Base-by-base conservation (phyloP, 2,113 vertebrate species). In the Vanacampus margaritifer region DNA sequence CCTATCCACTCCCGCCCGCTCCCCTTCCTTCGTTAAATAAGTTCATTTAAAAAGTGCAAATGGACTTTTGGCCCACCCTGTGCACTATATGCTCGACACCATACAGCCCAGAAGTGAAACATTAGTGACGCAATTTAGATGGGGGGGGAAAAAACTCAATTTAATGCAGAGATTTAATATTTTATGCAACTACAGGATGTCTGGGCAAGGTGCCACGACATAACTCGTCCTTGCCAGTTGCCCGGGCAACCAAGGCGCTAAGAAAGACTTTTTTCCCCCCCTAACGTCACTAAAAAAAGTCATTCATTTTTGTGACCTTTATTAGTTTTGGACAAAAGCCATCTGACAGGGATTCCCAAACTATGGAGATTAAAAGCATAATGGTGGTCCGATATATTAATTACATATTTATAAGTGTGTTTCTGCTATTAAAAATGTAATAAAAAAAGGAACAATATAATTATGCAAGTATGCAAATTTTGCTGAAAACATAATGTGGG, bases 181-280 rank as follows among this genome's bases (percentile, higher is more conserved):
- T 61, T 61, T 21, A 61, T 39, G 23, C 21, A 4, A 10, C n/a
- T 13, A 23, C 58, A 16, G 21, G 36, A 39, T 9, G 21, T 23
- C 58, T 37, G 58, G 58, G 58, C 58, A 61, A 37, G 21, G 58
- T 23, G 58, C 58, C 58, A 61, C 14, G 36, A 37, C 58, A 61
- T 26, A 43, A 43, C 37, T 62, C n/a, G 37, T 62, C 60, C 39
- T 62, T 62, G 59, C 36, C 2, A 6, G 58, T 60, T 39, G 35
- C 58, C 35, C 6, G 26, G 37, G 59, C 36, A 61, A 39, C 59
- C 6, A 6, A 23, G 59, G 17, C 32, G 12, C 35, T 2, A 57
- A 32, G 14, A 32, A 32, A 32, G 1, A 28, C 5, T 16, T 57
- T 57, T 32, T 21, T 50, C 6, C 19, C 5, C 6, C 5, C 28